Evolutionary conservation across 2,797 vertebrate genomes (phyloP).

Genomic region (Falco columbarius): DNA sequence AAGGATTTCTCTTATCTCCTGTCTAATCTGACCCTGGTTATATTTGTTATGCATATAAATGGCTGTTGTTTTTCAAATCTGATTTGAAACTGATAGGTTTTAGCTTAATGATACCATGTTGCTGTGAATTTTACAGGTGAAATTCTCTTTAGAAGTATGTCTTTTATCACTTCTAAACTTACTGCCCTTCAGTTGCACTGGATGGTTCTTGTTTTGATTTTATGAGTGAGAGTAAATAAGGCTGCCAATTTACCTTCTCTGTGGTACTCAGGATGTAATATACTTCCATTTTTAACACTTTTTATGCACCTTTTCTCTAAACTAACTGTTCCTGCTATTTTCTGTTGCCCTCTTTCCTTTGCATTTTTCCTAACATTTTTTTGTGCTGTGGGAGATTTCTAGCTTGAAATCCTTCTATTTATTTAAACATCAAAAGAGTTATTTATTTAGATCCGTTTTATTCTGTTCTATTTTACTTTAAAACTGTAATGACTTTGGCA

Average conservation of each 20-base stretch:
- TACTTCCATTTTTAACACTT: background rate
- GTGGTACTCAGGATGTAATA: background rate
- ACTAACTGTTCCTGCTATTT: background rate
- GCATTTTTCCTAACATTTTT: background rate
- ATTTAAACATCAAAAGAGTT: background rate
- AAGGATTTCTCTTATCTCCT: background rate
- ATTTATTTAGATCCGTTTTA: background rate
- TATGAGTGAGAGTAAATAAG: constrained; percentile 51
- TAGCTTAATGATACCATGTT: background rate
- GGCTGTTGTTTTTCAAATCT: background rate
- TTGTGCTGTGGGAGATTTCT: background rate
- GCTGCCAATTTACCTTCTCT: constrained; percentile 10
- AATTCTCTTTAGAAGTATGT: background rate
- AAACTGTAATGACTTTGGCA: background rate
- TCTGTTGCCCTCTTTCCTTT: background rate
- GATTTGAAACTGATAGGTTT: background rate
- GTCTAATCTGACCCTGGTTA: background rate
- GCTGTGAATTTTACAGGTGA: constrained; percentile 6
- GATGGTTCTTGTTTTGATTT: constrained; percentile 43
- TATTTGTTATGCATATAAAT: background rate
- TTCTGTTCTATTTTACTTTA: background rate
- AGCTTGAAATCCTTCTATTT: background rate
- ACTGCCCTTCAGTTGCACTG: background rate
- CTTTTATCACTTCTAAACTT: constrained; percentile 23
- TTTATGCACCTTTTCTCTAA: constrained; percentile 3